Conservation (phyloP, 2,113 vertebrate species). For the Meles meles region DNA sequence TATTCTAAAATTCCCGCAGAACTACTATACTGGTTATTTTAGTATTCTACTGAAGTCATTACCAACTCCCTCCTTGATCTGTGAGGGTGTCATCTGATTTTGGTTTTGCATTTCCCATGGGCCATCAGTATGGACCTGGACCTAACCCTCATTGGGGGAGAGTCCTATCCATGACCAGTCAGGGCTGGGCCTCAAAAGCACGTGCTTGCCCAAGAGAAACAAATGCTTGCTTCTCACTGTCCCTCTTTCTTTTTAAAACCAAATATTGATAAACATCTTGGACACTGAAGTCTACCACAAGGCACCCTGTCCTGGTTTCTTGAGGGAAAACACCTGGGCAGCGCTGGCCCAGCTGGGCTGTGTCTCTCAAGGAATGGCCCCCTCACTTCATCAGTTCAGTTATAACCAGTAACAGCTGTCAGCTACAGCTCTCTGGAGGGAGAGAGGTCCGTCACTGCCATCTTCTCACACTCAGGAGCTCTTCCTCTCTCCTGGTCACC, state of each 20-base stretch:
- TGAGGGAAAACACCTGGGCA: not conserved
- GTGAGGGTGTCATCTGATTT: not conserved
- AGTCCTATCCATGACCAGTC: not conserved
- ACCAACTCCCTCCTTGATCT: too few relatives aligned
- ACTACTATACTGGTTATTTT: not conserved
- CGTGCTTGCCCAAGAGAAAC: not conserved
- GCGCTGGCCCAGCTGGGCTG: not conserved
- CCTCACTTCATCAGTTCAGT: accelerated
- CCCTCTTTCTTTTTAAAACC: not conserved
- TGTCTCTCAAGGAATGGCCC: not conserved
- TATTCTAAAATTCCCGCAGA: not conserved
- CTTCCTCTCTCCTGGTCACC: accelerated
- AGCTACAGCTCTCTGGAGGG: not conserved
- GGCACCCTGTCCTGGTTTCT: slow-evolving; percentile 7
- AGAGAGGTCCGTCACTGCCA: not conserved
- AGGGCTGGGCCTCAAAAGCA: not conserved
- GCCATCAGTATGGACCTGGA: not conserved
- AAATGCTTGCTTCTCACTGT: not conserved
- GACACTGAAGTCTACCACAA: not conserved
- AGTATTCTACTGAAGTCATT: not conserved
- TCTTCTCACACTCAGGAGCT: not conserved
- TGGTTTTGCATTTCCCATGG: not conserved
- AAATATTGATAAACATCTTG: slow-evolving; percentile 10
- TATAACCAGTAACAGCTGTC: not conserved
- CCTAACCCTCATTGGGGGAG: not conserved